Base-by-base conservation (phyloP, 2,113 vertebrate species). In the Aix galericulata region DNA sequence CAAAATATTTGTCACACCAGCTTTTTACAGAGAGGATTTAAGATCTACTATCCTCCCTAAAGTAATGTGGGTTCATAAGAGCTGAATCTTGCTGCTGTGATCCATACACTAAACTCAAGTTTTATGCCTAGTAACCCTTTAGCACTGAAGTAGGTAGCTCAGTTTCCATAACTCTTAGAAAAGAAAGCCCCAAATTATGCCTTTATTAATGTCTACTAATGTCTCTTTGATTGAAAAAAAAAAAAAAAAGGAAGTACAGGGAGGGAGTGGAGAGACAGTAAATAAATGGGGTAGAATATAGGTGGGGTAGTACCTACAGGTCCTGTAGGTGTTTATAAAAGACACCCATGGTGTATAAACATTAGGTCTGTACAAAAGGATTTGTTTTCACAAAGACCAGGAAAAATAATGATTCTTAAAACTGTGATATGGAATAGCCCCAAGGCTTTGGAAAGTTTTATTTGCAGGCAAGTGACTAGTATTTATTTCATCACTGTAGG, bases 311-410 rank as follows among this genome's bases (percentile, higher is more conserved):
- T 40, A 40, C 40, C 40, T 13, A 40, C 60, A 90, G 8, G 5
- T 71, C 6, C 3, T 56, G 1, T 31, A 78, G 40, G 5, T 60
- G 17, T 72, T 82, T 52, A 14, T 62, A 78, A 77, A 91, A 48
- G 4, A 2, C 0, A 1, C 48, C 75, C 1, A 62, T 20, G 23
- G 17, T 60, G 20, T 48, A 21, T 22, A 92, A 67, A 34, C 3
- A 34, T 21, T 7, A 64, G 5, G 2, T 48, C 4, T 66, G 13
- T 10, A 73, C 2, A 59, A 31, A n/a, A 56, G 63, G 3, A 9
- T 36, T 73, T 53, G 1, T 7, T 22, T 67, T 78, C 0, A 48
- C 23, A 60, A 82, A 36, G 12, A 71, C 0, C 3, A 16, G 3
- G 7, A 7, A 17, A 76, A 60, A 38, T 52, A 48, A 48, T 48